Conservation (phyloP, 2,888 invertebrate species). For the Drosophila stalkeri region DNA sequence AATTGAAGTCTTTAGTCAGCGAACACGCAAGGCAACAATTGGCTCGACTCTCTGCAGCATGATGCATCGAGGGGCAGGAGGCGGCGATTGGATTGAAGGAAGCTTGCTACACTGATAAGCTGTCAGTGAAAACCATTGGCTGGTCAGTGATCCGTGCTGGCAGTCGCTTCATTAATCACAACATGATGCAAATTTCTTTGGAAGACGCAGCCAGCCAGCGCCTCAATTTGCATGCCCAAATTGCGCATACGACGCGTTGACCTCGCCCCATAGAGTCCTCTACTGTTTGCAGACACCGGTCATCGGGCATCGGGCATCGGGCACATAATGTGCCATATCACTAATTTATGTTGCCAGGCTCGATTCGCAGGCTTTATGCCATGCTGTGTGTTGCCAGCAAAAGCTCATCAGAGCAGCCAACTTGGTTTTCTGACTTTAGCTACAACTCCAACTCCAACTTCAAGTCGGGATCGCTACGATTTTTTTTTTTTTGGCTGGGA, state of each 20-base stretch:
- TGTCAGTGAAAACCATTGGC: constrained; percentile 66
- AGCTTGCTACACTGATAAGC: constrained; percentile 61
- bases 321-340: constrained; percentile 76
- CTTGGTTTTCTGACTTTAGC: constrained; percentile 1
- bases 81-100: neutral
- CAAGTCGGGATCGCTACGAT: constrained; percentile 22
- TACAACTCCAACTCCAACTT: constrained; percentile 1
- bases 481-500: constrained; percentile 15
- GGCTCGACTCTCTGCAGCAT: constrained; percentile 40
- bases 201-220: constrained; percentile 41
- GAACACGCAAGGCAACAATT: constrained; percentile 78
- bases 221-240: constrained; percentile 58
- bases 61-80: neutral
- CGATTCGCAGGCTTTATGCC: constrained; percentile 16
- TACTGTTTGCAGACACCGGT: constrained; percentile 3
- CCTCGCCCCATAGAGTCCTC: constrained; percentile 48
- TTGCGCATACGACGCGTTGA: constrained; percentile 77
- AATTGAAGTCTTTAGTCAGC: constrained; percentile 81
- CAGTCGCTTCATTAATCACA: constrained; percentile 77
- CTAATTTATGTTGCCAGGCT: constrained; percentile 70
- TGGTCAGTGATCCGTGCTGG: constrained; percentile 57
- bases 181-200: constrained; percentile 75
- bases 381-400: constrained; percentile 62
- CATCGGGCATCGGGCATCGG: constrained; percentile 2
- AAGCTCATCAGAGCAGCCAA: constrained; percentile 43